Evolutionary conservation across 2,797 vertebrate genomes (phyloP).

Genomic region (Rhynchonycteris naso): DNA sequence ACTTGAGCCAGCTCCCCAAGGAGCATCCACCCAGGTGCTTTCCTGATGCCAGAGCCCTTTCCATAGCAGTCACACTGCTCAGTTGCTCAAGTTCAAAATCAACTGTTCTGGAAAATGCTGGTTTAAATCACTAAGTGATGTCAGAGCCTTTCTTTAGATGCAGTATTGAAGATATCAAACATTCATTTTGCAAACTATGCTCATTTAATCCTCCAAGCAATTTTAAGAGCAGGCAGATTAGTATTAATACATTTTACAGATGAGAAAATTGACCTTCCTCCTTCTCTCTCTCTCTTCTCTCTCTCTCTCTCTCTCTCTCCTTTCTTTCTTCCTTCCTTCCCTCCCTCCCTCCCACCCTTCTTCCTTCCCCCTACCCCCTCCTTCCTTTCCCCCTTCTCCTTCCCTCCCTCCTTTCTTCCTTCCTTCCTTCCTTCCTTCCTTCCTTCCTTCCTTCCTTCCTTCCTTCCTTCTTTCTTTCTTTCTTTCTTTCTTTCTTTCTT

Average conservation of each 20-base stretch:
- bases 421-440: too few species aligned
- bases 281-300: too few species aligned
- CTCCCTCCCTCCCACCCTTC: too few species aligned
- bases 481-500: too few species aligned
- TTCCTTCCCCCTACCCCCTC: too few species aligned
- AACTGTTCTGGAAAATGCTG: not conserved
- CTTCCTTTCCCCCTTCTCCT: too few species aligned
- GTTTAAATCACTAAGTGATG: not conserved
- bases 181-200: not conserved
- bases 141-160: not conserved
- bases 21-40: not conserved
- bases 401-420: too few species aligned
- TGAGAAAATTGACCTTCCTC: not conserved
- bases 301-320: too few species aligned
- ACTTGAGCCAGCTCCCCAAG: not conserved
- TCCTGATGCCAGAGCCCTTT: not conserved
- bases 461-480: too few species aligned
- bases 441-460: too few species aligned
- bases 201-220: not conserved
- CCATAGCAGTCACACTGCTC: not conserved
- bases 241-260: not conserved
- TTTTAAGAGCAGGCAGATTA: not conserved
- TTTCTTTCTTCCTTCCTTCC: too few species aligned
- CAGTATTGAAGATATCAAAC: too few species aligned
- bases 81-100: conserved; percentile 1